phyloP scores from a whole-genome alignment of 2,888 invertebrate genomes.

The Ectemnius lituratus region DNA sequence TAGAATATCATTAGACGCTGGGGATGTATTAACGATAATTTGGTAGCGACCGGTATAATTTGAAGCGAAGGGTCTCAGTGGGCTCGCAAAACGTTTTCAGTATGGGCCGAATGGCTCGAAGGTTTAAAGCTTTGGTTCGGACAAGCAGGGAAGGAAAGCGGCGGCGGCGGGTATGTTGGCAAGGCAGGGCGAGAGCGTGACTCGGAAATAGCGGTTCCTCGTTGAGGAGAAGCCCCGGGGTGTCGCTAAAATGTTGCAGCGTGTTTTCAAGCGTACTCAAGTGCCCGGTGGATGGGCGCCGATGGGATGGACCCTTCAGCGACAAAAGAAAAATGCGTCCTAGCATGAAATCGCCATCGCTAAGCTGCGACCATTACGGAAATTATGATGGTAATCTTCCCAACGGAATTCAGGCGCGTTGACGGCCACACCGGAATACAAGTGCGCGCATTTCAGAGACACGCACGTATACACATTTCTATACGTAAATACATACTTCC shows the following conservation, averaged over 20 bases:
- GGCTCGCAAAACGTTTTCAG: neutral
- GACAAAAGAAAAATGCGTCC: constrained; percentile 41
- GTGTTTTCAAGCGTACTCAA: constrained; percentile 36
- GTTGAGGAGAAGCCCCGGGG: constrained; percentile 22
- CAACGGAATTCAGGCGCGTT: neutral
- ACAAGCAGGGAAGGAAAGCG: too few relatives aligned
- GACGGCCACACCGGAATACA: neutral
- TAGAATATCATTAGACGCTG: neutral
- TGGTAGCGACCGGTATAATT: neutral
- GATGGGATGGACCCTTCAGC: constrained; percentile 34
- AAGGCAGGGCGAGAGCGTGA: constrained; percentile 22
- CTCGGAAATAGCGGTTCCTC: constrained; percentile 33
- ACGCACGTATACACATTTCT: neutral
- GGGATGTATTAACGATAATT: neutral
- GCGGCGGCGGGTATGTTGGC: too few relatives aligned
- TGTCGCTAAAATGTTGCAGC: constrained; percentile 36
- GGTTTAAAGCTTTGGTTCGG: neutral
- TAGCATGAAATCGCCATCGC: constrained; percentile 22
- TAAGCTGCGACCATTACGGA: constrained; percentile 27
- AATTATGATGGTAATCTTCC: constrained; percentile 41
- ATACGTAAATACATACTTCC: neutral
- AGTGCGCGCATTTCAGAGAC: neutral
- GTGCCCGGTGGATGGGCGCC: constrained; percentile 27
- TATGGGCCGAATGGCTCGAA: neutral
- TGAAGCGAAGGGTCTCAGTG: neutral